Evolutionary conservation across 1,140 invertebrate genomes (phyloP), one percentile per base, ranked within the genome.

Genomic region (Drosophila ficusphila): DNA sequence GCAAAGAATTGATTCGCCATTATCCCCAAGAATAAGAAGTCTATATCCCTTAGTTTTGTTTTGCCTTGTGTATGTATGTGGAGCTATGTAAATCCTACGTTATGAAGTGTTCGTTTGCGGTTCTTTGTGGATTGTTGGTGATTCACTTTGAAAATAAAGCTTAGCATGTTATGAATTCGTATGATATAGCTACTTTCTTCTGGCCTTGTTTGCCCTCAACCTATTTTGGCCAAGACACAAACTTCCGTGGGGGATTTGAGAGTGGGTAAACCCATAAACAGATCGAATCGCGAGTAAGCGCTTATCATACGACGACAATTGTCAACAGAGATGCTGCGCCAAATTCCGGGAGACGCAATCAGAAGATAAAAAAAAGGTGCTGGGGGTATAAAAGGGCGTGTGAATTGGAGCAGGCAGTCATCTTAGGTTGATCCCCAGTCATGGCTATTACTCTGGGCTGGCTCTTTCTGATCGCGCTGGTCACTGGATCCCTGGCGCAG

Each of bases 141-240:
- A 71, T 81, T 79, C 67, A 79, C 47, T 78, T 83, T 75, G 72
- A 47, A 67, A 85, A 85, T 85, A 85, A 85, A 85, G 79, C 72
- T 72, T 69, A 77, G 69, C 72, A 53, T 82, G 81, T 68, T 70
- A 82, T 58, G 36, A 69, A 47, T 69, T 73, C 60, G 39, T 29
- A 67, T 7, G 58, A 11, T 61, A 9, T 19, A 4, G 29, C 8
- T 21, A 18, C 34, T 67, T 51, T 64, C 25, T 65, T 41, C n/a
- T 31, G 25, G 25, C 27, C 11, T 36, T 52, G 67, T 57, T 60
- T 46, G 8, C 42, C 12, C 18, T 27, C 14, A 11, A 5, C 27
- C 48, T 42, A 41, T 70, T 56, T 7, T 21, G 44, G 19, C 23
- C n/a, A 31, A 57, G 36, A 41, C 12, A 29, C 16, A 19, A 34